A percentile compares a stretch with the other conserved stretches of the same genome.
These are phyloP conservation scores for Rhogogaster chlorosoma DNA, from an alignment of 2,888 invertebrate genomes.

Conservation along the genomic window DNA sequence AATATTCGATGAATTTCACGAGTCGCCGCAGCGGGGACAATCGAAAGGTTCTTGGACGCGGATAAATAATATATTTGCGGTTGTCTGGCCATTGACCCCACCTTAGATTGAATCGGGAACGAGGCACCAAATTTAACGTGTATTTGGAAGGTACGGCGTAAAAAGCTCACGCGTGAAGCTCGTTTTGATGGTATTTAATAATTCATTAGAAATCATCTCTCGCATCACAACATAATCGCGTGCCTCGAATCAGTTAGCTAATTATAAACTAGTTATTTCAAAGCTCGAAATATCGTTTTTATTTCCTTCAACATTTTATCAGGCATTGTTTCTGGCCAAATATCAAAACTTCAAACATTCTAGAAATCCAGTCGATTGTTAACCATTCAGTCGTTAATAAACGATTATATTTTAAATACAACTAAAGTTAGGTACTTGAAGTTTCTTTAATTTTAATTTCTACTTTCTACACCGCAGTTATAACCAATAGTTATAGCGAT, in stretches of 20 bases:
- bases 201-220: not conserved
- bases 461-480: not conserved
- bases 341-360: not conserved
- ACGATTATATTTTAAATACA: not conserved
- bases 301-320: not conserved
- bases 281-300: not conserved
- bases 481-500: not conserved
- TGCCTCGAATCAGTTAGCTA: conserved; percentile 7
- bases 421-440: not conserved
- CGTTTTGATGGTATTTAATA: not conserved
- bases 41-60: not conserved
- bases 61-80: conserved; percentile 57
- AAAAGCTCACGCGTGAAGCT: not conserved
- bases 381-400: not conserved
- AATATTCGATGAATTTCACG: not conserved
- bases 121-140: not conserved
- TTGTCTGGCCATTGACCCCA: conserved; percentile 64
- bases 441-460: not conserved
- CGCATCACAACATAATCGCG: not conserved
- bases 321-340: not conserved
- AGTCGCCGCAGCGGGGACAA: not conserved
- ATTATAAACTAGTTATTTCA: conserved; percentile 2
- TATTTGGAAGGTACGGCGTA: not conserved
- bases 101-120: not conserved
- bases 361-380: not conserved